These are phyloP conservation scores for Nycteola revayana DNA, from an alignment of 2,888 invertebrate genomes.

Conservation along the genomic window DNA sequence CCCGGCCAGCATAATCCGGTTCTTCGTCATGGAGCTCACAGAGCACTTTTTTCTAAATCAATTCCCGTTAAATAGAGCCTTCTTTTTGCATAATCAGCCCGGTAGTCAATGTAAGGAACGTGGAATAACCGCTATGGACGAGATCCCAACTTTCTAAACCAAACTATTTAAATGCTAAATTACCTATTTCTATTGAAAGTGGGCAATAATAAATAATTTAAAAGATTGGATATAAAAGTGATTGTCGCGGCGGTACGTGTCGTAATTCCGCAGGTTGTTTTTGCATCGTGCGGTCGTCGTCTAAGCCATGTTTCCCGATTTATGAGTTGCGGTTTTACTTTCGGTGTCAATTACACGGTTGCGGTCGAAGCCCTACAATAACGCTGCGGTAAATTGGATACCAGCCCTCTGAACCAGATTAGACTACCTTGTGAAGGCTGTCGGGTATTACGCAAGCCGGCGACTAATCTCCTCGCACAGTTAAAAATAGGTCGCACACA, in stretches of 20 bases:
- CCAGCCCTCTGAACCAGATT: conserved; percentile 67
- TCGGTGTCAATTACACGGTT: conserved; percentile 72
- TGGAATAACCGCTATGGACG: conserved; percentile 74
- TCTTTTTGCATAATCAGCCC: conserved; percentile 65
- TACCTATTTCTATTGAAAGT: conserved; percentile 70
- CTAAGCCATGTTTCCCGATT: conserved; percentile 55
- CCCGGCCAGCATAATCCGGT: conserved; percentile 67
- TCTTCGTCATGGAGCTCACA: conserved; percentile 63
- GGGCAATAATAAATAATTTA: conserved; percentile 63
- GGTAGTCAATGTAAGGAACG: conserved; percentile 67
- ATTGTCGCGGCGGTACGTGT: conserved; percentile 49
- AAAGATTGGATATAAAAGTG: conserved; percentile 54
- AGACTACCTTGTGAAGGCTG: conserved; percentile 66
- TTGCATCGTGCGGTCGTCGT: conserved; percentile 49
- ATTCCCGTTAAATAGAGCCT: conserved; percentile 68
- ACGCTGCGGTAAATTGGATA: conserved; percentile 72
- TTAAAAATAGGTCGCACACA: conserved; percentile 51
- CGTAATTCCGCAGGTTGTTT: conserved; percentile 51
- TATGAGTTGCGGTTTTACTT: conserved; percentile 64
- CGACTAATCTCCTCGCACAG: conserved; percentile 43
- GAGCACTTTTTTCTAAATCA: conserved; percentile 68
- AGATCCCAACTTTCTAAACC: conserved; percentile 80
- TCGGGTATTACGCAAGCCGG: conserved; percentile 51
- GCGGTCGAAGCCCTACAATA: conserved; percentile 72
- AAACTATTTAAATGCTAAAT: conserved; percentile 68